These are phyloP conservation scores for Alexandromys fortis DNA, from an alignment of 2,113 vertebrate genomes.

Conservation along the genomic window DNA sequence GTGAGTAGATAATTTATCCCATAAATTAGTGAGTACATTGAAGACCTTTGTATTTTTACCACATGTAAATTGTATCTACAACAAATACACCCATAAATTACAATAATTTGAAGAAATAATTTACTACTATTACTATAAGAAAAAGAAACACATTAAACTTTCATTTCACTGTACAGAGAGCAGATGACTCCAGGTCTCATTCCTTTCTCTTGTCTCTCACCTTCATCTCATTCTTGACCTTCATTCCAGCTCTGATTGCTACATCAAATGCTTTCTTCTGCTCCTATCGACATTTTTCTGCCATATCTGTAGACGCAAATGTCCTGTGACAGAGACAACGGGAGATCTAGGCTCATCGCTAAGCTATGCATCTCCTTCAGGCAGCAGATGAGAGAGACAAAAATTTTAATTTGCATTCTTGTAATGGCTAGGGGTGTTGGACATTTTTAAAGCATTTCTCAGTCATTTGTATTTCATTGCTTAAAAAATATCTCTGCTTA, in stretches of 20 bases:
- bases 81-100: slow-evolving; percentile 23
- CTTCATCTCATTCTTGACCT: slow-evolving; percentile 22
- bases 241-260: not conserved
- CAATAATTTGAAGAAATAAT: not conserved
- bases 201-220: not conserved
- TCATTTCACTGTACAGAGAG: not conserved
- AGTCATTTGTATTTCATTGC: not conserved
- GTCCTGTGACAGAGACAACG: slow-evolving; percentile 2
- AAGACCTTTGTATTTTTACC: slow-evolving; percentile 31
- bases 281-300: not conserved
- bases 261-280: not conserved
- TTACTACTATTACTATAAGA: slow-evolving; percentile 2
- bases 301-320: not conserved
- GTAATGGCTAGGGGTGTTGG: not conserved
- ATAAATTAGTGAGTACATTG: slow-evolving; percentile 1
- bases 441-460: not conserved
- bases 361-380: not conserved
- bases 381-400: slow-evolving; percentile 7
- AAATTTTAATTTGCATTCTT: not conserved
- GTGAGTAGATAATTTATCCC: not conserved
- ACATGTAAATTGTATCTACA: slow-evolving; percentile 46
- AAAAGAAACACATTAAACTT: slow-evolving; percentile 39
- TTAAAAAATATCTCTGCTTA: not conserved
- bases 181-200: not conserved
- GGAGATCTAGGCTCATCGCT: not conserved